These are phyloP conservation scores for Cheirogaleus major DNA, from an alignment of 2,797 vertebrate species.

Conservation along the genomic window DNA sequence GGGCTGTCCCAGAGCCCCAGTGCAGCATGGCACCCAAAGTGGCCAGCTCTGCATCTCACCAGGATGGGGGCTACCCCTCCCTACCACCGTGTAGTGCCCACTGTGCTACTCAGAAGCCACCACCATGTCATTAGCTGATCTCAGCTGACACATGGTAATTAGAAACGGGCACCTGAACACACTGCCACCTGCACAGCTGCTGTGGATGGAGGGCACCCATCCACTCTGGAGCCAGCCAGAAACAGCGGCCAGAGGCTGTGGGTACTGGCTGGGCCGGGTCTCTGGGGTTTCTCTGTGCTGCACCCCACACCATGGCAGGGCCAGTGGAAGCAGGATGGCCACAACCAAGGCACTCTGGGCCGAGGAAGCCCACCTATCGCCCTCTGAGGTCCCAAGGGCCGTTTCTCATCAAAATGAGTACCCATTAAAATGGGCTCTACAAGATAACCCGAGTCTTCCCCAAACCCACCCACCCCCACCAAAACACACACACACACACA, in stretches of 20 bases:
- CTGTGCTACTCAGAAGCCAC: conserved; percentile 55
- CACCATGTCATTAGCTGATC: conserved; percentile 65
- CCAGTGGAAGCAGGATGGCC: not conserved
- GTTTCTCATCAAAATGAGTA: not conserved
- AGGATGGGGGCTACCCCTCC: not conserved
- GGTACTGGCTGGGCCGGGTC: conserved; percentile 43
- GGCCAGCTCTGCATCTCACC: not conserved
- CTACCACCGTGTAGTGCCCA: conserved; percentile 61
- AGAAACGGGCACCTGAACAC: conserved; percentile 82
- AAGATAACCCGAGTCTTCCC: not conserved
- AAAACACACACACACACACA: not conserved
- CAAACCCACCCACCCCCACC: not conserved
- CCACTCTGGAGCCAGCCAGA: not conserved
- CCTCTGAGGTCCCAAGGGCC: conserved; percentile 40
- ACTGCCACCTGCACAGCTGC: conserved; percentile 28
- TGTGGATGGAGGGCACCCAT: conserved; percentile 38
- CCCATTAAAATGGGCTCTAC: not conserved
- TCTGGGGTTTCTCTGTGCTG: conserved; percentile 81
- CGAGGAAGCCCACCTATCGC: not conserved
- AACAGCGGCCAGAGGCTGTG: conserved; percentile 59
- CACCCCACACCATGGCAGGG: conserved; percentile 76
- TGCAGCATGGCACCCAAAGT: not conserved
- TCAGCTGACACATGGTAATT: conserved; percentile 85
- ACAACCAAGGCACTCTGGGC: conserved; percentile 74
- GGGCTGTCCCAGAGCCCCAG: not conserved